These are phyloP conservation scores for Lycaon pictus DNA, from an alignment of 2,113 vertebrate genomes.

Conservation along the genomic window DNA sequence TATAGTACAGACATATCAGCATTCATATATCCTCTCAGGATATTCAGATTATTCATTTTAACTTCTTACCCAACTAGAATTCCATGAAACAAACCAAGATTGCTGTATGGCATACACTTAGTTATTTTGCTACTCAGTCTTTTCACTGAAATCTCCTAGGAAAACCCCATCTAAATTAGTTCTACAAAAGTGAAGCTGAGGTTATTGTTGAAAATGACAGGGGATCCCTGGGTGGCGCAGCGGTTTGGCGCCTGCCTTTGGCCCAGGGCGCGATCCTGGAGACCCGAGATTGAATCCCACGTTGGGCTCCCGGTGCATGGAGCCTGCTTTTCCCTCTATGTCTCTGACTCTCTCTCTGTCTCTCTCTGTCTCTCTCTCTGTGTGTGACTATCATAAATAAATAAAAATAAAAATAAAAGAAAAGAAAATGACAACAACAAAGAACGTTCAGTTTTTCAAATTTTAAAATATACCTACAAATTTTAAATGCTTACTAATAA, in stretches of 20 bases:
- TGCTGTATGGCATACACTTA: neutral
- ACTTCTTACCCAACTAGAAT: neutral
- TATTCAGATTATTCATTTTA: neutral
- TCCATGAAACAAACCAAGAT: neutral
- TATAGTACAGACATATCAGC: neutral
- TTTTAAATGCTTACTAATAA: neutral
- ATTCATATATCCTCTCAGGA: neutral
- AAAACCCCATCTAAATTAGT: neutral
- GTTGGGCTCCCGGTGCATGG: too few relatives aligned
- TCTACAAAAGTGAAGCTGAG: neutral
- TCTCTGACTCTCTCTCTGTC: too few relatives aligned
- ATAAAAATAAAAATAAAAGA: too few relatives aligned
- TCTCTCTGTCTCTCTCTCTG: too few relatives aligned
- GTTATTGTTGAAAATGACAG: neutral
- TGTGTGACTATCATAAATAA: too few relatives aligned
- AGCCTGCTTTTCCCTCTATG: too few relatives aligned
- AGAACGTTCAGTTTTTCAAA: neutral
- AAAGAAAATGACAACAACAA: neutral
- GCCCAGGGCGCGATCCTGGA: too few relatives aligned
- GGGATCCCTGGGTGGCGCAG: too few relatives aligned
- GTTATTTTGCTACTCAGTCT: neutral
- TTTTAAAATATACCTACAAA: neutral
- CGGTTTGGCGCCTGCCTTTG: too few relatives aligned
- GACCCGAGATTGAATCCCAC: too few relatives aligned
- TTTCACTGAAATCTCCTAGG: neutral